Base-by-base conservation (phyloP, 2,113 vertebrate species). In the Phycodurus eques region DNA sequence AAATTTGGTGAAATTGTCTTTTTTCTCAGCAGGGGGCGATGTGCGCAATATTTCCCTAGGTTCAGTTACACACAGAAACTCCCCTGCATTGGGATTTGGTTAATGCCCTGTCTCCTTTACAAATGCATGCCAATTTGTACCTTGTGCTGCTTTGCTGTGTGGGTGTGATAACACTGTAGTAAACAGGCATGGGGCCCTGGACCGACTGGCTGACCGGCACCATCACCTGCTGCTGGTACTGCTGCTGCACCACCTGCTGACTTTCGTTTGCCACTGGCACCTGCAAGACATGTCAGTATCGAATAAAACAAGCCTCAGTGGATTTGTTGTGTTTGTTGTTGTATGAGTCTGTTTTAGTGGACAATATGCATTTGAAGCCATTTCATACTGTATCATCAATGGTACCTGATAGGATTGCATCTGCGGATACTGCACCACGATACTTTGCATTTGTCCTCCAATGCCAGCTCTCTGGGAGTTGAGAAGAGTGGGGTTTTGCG, bases 351-450 rank as follows among this genome's bases (percentile, higher is more conserved):
- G 53, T 10, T 56, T 56, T 22, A 9, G 53, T 11, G 20, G 53
- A n/a, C 53, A 22, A n/a, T 8, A 42, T 33, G 8, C 9, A 42
- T 10, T 33, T 61, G 31, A 35, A 61, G 22, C 22, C 56, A 5
- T 33, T 35, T 35, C 59, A 33, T 33, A 15, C 13, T 12, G 27
- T 33, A 10, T 27, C n/a, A 8, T 15, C 43, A 44, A 67, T 7
- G 0, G 20, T 57, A 99, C 97, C 95, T 98, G 96, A 93, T 99
- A 99, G 0, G 97, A 98, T 90, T 96, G 95, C 93, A 99, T 95
- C 61, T 96, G 95, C 47, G 95, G 95, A 88, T 98, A 99, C 90
- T 98, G 96, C 80, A 98, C 96, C 96, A 99, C 96, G 85, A 99
- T 95, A 85, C 96, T 95, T 90, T 96, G 95, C 94, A 98, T 98